Conservation (phyloP, 2,113 vertebrate genomes). For the Lota lota region DNA sequence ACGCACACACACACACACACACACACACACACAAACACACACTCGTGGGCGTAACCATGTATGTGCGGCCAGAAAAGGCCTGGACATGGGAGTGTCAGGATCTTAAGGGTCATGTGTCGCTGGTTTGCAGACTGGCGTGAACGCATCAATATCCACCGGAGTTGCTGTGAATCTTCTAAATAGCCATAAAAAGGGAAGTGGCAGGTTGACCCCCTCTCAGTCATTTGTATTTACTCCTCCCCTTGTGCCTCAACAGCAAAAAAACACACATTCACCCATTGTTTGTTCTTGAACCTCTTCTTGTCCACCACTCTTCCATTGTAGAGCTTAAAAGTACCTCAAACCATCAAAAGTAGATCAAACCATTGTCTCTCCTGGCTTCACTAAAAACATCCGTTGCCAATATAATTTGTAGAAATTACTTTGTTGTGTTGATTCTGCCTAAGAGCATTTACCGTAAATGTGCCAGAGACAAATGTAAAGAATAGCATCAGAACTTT, state of each 20-base stretch:
- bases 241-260: slow-evolving; percentile 21
- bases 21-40: slow-evolving; percentile 11
- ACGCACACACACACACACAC: slow-evolving; percentile 8
- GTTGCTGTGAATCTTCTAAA: slow-evolving; percentile 32
- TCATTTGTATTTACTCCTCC: slow-evolving; percentile 38
- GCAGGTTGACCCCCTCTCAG: slow-evolving; percentile 33
- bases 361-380: no score
- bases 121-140: slow-evolving; percentile 38
- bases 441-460: no score
- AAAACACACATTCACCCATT: slow-evolving; percentile 9
- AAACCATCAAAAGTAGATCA: no score
- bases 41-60: neutral
- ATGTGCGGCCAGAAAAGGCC: slow-evolving; percentile 25
- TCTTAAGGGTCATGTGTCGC: slow-evolving; percentile 41
- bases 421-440: no score
- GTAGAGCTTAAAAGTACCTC: slow-evolving; percentile 47
- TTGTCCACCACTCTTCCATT: slow-evolving; percentile 39
- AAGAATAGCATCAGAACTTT: no score
- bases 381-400: no score
- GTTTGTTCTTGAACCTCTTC: slow-evolving; percentile 10
- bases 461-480: no score
- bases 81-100: slow-evolving; percentile 56
- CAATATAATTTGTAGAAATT: no score
- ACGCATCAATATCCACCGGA: slow-evolving; percentile 34
- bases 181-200: slow-evolving; percentile 24